A percentile compares a stretch with the other conserved stretches of the same genome.
Conservation (phyloP, 2,797 vertebrate species). For the Peromyscus melanophrys region DNA sequence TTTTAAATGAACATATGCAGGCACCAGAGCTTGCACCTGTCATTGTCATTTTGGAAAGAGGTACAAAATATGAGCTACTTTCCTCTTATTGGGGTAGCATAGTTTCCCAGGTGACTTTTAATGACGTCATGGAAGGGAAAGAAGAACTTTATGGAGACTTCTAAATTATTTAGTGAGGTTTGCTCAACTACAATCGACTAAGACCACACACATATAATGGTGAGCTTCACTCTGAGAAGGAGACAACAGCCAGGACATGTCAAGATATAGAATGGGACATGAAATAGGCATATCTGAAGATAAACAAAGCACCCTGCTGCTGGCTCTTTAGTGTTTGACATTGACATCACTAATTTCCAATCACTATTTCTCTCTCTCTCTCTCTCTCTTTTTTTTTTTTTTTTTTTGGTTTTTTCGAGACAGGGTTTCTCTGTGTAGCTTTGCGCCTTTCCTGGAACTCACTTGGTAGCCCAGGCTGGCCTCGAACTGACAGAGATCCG, state of each 20-base stretch:
- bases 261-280: not conserved
- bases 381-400: too few species aligned
- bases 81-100: slow-evolving; percentile 78
- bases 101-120: slow-evolving; percentile 83
- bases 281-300: not conserved
- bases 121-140: slow-evolving; percentile 64
- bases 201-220: not conserved
- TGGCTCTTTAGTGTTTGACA: not conserved
- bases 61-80: slow-evolving; percentile 83
- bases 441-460: too few species aligned
- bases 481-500: too few species aligned
- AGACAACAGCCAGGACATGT: slow-evolving; percentile 53
- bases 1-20: slow-evolving; percentile 79
- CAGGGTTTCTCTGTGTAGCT: too few species aligned
- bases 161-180: slow-evolving; percentile 80
- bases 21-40: slow-evolving; percentile 81
- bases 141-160: slow-evolving; percentile 69
- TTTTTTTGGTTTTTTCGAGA: too few species aligned
- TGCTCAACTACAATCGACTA: slow-evolving; percentile 68
- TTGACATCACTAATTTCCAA: not conserved
- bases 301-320: not conserved
- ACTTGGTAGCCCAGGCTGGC: too few species aligned
- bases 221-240: slow-evolving; percentile 49
- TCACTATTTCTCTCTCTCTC: not conserved
- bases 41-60: slow-evolving; percentile 86